Evolutionary conservation across 2,113 vertebrate genomes (phyloP).

Genomic region (Prietella phreatophila): DNA sequence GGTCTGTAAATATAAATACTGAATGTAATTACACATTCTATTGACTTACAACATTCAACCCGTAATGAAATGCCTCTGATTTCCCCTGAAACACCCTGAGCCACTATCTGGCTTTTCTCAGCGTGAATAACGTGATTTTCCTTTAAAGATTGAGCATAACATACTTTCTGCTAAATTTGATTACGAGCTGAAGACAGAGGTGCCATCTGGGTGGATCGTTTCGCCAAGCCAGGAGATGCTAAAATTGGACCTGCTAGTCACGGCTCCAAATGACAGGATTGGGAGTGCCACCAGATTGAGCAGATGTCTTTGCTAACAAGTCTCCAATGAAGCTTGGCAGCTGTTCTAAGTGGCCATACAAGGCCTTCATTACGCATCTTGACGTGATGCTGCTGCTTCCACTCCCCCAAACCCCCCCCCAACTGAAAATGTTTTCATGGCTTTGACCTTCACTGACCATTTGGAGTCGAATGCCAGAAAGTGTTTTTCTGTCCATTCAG

Average conservation of each 20-base stretch:
- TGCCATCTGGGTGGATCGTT: conserved; percentile 51
- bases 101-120: conserved; percentile 18
- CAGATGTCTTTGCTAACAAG: conserved; percentile 46
- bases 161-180: conserved; percentile 47
- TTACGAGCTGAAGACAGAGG: conserved; percentile 35
- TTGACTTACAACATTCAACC: neutral
- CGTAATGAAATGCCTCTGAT: neutral
- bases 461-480: neutral
- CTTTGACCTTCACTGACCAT: neutral
- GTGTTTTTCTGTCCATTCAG: neutral
- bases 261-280: conserved; percentile 46
- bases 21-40: neutral
- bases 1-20: neutral
- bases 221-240: conserved; percentile 30
- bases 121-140: conserved; percentile 41
- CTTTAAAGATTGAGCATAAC: conserved; percentile 33
- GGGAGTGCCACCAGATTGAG: conserved; percentile 31
- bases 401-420: too few relatives aligned
- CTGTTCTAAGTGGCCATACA: conserved; percentile 41
- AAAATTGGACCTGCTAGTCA: conserved; percentile 55
- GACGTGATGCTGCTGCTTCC: neutral
- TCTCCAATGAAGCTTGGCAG: conserved; percentile 43
- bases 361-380: conserved; percentile 4
- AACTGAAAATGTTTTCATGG: conserved; percentile 13
- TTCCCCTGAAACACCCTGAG: neutral